Conservation (phyloP, 2,888 invertebrate species). For the Drosophila kuntzei region DNA sequence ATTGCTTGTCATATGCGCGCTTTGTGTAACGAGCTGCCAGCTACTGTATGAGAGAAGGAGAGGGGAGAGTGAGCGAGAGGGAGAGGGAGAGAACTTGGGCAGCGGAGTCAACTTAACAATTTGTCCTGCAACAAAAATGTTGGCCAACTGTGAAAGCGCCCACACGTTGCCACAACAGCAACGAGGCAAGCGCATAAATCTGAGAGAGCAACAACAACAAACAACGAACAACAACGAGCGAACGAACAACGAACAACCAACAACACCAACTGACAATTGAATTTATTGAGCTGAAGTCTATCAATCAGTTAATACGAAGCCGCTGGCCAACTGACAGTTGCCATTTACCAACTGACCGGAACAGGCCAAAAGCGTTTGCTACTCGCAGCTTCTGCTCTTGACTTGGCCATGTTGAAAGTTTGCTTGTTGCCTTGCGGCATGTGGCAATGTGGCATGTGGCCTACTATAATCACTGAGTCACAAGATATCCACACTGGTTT, state of each 20-base stretch:
- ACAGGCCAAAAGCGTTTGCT: conserved; percentile 11
- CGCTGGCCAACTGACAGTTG: conserved; percentile 43
- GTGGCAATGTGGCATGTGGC: conserved; percentile 14
- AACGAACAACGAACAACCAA: conserved; percentile 19
- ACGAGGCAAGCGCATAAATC: conserved; percentile 58
- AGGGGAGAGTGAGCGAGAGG: not conserved
- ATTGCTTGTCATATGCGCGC: conserved; percentile 78
- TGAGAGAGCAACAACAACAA: conserved; percentile 20
- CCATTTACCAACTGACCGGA: conserved; percentile 28
- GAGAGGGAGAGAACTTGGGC: too few species aligned
- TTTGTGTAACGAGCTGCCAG: conserved; percentile 67
- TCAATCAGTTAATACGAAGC: conserved; percentile 77
- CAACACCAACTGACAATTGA: conserved; percentile 70
- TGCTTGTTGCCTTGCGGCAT: conserved; percentile 33
- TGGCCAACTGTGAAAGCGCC: conserved; percentile 36
- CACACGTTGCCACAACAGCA: conserved; percentile 15
- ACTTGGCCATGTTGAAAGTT: conserved; percentile 41
- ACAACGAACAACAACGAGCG: conserved; percentile 11
- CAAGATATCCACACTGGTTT: conserved; percentile 47
- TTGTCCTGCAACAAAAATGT: conserved; percentile 50
- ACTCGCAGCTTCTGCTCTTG: conserved; percentile 28
- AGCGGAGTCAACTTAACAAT: conserved; percentile 63
- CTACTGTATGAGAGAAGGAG: not conserved
- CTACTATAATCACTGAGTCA: conserved; percentile 53
- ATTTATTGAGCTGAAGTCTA: conserved; percentile 73